Evolutionary conservation across 2,797 vertebrate species (phyloP), one percentile per base, ranked within the genome.

Genomic region (Tadarida brasiliensis): DNA sequence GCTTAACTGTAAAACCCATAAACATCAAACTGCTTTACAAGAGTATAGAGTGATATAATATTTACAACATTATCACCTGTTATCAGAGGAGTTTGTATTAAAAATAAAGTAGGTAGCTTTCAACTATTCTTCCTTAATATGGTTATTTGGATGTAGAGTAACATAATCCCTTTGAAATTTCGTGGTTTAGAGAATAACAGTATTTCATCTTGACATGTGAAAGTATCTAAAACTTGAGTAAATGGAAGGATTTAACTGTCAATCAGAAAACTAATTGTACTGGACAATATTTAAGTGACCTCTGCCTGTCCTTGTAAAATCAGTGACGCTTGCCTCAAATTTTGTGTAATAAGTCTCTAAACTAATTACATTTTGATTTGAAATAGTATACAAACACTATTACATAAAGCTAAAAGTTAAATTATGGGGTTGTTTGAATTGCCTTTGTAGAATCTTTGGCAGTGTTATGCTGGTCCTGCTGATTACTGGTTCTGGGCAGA

Each of bases 401-500:
- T 90, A 94, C 95, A 95, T 97, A 94, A 96, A 87, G 93, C 96
- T 87, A 92, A 96, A 98, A 94, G 84, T 83, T 65, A 78, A 97
- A 73, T 94, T 97, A 87, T 15, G 16, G 30, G 30, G 77, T 97
- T 96, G 78, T 56, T 95, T 96, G 76, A 94, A 87, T 83, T 90
- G 84, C 51, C 94, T 97, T 96, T 97, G 90, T 97, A 96, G 61
- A 65, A 39, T 91, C 67, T 95, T 82, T 95, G 96, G 91, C 85
- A 97, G 63, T 97, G 61, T 97, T 98, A 91, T 96, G 92, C 88
- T 96, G 76, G 85, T 92, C 86, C 30, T 94, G 90, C 59, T 70
- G 95, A 96, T 90, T 96, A 94, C 93, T 98, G 93, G 87, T 97
- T 96, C 0, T 28, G 96, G 84, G 97, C 92, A 97, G n/a, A 95